phyloP scores from a whole-genome alignment of 1,140 invertebrate species.

The Rhopalosiphum padi region DNA sequence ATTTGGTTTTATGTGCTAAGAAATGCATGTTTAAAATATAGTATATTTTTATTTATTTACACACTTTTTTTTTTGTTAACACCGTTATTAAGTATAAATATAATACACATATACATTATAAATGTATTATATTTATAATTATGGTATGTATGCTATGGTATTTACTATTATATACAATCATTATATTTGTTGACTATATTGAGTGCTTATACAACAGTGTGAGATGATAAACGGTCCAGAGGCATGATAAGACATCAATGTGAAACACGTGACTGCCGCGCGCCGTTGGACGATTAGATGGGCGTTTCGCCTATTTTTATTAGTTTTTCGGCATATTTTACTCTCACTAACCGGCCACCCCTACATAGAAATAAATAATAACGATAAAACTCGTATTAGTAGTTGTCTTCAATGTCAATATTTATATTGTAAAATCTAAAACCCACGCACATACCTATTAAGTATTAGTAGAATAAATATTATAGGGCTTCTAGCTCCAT shows the following conservation, averaged over 20 bases:
- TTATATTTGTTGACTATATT: neutral
- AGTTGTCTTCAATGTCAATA: neutral
- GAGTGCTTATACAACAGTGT: neutral
- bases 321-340: neutral
- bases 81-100: neutral
- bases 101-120: neutral
- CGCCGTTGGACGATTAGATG: neutral
- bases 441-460: neutral
- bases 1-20: neutral
- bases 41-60: slow-evolving; percentile 13
- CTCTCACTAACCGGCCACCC: neutral
- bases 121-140: neutral
- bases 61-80: neutral
- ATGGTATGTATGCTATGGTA: neutral
- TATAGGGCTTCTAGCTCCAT: neutral
- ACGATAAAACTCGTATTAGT: neutral
- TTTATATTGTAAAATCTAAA: neutral
- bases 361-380: neutral
- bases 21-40: slow-evolving; percentile 24
- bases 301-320: neutral
- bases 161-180: neutral
- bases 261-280: neutral
- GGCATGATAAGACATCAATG: neutral
- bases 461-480: neutral
- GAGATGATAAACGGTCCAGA: neutral